Percentiles rank a stretch among this genome's conserved stretches.
phyloP scores from a whole-genome alignment of 35 echinoderm and acorn worm species.

The Heliocidaris tuberculata region DNA sequence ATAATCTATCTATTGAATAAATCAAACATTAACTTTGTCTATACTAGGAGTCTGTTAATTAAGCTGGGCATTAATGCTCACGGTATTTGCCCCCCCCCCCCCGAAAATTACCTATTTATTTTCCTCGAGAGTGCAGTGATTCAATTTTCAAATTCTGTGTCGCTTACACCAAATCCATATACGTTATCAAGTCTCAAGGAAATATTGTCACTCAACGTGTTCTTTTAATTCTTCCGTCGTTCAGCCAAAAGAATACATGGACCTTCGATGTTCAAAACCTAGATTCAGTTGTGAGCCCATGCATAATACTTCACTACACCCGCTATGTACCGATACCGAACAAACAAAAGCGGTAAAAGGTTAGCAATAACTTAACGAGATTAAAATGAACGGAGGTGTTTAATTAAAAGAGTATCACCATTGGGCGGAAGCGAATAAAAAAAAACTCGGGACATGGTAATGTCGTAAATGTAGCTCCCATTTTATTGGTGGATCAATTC shows the following conservation, averaged over 20 bases:
- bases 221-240: neutral
- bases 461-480: constrained; percentile 30
- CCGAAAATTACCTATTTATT: too few relatives aligned
- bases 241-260: neutral
- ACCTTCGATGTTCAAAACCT: neutral
- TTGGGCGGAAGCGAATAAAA: constrained; percentile 8
- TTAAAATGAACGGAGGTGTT: constrained; percentile 40
- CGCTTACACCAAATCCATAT: too few relatives aligned
- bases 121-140: neutral
- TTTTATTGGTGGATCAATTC: constrained; percentile 32
- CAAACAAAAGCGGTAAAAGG: neutral
- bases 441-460: neutral
- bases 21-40: too few relatives aligned
- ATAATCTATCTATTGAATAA: too few relatives aligned
- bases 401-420: constrained; percentile 26
- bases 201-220: neutral
- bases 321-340: neutral
- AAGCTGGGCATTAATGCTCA: too few relatives aligned
- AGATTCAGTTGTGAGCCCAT: neutral
- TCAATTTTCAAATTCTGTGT: neutral
- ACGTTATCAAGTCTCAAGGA: too few relatives aligned
- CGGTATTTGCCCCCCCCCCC: too few relatives aligned
- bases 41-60: too few relatives aligned
- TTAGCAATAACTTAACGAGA: constrained; percentile 6
- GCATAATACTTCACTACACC: neutral